These are phyloP conservation scores for Stratiolaelaps scimitus DNA, from an alignment of 1,140 invertebrate species.

Conservation along the genomic window DNA sequence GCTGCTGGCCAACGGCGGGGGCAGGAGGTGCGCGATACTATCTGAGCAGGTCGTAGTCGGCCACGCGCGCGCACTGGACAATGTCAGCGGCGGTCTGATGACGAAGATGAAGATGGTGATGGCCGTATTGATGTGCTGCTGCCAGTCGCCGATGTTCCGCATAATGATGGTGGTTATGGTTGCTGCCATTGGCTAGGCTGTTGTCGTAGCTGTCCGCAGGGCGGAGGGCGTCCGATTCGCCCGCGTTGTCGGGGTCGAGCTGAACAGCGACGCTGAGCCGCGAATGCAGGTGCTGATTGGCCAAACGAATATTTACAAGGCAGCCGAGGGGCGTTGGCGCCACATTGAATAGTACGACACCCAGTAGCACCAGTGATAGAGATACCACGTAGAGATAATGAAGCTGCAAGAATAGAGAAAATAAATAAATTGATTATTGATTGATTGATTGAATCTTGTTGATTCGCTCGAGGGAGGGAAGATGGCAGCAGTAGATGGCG, in stretches of 20 bases:
- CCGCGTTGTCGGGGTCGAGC: constrained; percentile 1
- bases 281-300: constrained; percentile 17
- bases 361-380: constrained; percentile 58
- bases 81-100: background rate
- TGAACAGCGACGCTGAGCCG: constrained; percentile 25
- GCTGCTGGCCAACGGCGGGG: background rate
- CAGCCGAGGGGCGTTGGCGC: constrained; percentile 45
- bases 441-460: too few species aligned
- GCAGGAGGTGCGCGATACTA: constrained; percentile 11
- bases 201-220: too few species aligned
- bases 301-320: constrained; percentile 26
- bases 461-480: too few species aligned
- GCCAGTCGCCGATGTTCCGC: too few species aligned
- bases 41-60: constrained; percentile 26
- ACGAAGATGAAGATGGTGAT: too few species aligned
- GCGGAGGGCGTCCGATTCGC: constrained; percentile 3
- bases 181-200: too few species aligned
- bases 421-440: background rate
- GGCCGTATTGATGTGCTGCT: too few species aligned
- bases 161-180: too few species aligned
- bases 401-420: constrained; percentile 48
- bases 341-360: constrained; percentile 59
- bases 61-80: background rate
- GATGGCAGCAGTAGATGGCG: too few species aligned
- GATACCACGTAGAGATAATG: constrained; percentile 65